Conservation (phyloP, 2,113 vertebrate species). For the Nothobranchius furzeri region DNA sequence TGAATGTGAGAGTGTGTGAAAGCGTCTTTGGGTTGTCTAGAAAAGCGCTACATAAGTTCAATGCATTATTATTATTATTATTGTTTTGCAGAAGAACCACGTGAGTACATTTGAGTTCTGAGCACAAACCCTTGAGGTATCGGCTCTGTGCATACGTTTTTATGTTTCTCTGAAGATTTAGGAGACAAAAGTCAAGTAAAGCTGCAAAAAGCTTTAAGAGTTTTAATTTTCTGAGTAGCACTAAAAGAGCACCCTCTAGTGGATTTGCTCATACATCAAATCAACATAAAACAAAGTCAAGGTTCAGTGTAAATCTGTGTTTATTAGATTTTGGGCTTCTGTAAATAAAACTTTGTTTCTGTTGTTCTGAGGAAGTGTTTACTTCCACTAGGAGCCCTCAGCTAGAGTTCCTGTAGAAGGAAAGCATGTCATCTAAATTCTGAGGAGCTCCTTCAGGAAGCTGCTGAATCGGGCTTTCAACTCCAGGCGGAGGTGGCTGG, state of each 20-base stretch:
- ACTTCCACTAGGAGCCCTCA: constrained; percentile 28
- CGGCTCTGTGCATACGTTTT: no score
- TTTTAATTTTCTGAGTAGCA: neutral
- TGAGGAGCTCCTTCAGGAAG: constrained; percentile 23
- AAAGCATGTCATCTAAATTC: constrained; percentile 73
- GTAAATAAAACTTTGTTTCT: constrained; percentile 2
- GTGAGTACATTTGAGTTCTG: no score
- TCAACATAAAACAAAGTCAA: neutral
- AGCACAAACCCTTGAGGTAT: no score
- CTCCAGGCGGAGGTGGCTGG: constrained; percentile 17
- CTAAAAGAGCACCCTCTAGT: constrained; percentile 36
- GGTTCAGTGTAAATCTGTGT: neutral
- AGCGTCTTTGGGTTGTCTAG: no score
- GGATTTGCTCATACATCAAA: constrained; percentile 21
- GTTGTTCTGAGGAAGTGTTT: neutral
- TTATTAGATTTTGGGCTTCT: constrained; percentile 40
- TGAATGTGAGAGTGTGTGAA: no score
- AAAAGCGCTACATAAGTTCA: no score
- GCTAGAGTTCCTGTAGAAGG: constrained; percentile 66
- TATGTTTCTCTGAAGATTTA: no score
- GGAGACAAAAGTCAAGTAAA: no score
- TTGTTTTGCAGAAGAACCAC: no score
- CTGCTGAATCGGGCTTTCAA: constrained; percentile 12
- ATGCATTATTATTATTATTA: no score
- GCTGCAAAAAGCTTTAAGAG: no score